Evolutionary conservation across 2,113 vertebrate species (phyloP), one percentile per base, ranked within the genome.

Genomic region (Phylloscopus whistleri): DNA sequence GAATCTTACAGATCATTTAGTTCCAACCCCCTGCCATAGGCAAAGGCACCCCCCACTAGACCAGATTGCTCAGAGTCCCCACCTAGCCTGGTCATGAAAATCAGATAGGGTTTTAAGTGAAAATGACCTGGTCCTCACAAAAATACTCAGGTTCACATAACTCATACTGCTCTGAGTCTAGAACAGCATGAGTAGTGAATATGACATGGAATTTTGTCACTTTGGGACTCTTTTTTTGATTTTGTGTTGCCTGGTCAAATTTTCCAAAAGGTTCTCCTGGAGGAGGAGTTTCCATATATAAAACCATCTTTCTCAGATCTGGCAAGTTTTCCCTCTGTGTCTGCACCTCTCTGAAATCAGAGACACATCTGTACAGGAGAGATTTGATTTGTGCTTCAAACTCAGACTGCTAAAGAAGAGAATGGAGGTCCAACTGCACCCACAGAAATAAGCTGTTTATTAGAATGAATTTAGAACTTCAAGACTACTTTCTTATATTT

Each of bases 141-240:
- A 58, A 55, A 41, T 24, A 33, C 7, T 26, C 13, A 28, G 9
- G 13, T 27, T 94, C 10, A 31, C 21, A 43, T 18, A 35, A 39
- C 6, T 59, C 19, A 18, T 39, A 23, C 7, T 43, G 6, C 11
- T 66, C 17, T 39, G 10, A 7, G 13, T 67, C 13, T 55, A 39
- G n/a, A 74, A 35, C 2, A 49, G 10, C 2, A 2, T 16, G 3
- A 31, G 11, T 2, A 1, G 17, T 49, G 18, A 41, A 30, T 16
- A 10, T 5, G 19, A 10, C 22, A 11, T 2, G 16, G 10, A 9
- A 41, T 79, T 68, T 93, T 63, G 10, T 18, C 2, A n/a, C 11
- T 44, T 17, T 4, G 3, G 2, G 7, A 41, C 41, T 12, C 1
- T 88, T 66, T 46, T 64, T 80, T 8, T 68, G 2, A 19, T 4